Evolutionary conservation across 2,888 invertebrate genomes (phyloP).

Genomic region (Arge pagana): DNA sequence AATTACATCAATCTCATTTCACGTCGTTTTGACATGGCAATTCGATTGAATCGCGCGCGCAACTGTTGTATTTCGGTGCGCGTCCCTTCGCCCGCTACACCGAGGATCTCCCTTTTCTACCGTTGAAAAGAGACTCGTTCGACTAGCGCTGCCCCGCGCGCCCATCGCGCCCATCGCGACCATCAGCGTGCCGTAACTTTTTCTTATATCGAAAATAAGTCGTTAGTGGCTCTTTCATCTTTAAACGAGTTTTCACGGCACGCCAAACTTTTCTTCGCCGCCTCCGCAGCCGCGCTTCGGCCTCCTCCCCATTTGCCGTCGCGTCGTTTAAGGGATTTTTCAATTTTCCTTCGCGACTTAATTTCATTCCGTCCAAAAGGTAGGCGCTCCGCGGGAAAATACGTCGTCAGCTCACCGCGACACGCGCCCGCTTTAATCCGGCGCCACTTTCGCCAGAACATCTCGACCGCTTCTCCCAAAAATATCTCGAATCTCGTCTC

Average conservation of each 20-base stretch:
- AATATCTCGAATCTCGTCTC: too few relatives aligned
- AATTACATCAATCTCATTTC: conserved; percentile 59
- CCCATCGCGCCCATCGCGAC: conserved; percentile 24
- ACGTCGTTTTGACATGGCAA: conserved; percentile 57
- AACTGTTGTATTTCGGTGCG: conserved; percentile 51
- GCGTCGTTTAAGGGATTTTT: conserved; percentile 54
- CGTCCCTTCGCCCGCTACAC: conserved; percentile 10
- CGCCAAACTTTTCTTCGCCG: conserved; percentile 43
- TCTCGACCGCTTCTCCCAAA: too few relatives aligned
- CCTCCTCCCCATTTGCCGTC: conserved; percentile 13
- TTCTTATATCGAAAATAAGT: conserved; percentile 58
- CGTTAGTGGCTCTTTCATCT: conserved; percentile 58
- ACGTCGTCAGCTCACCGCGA: too few relatives aligned
- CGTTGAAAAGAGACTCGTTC: conserved; percentile 10
- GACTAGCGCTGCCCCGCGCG: conserved; percentile 22
- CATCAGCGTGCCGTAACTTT: conserved; percentile 54
- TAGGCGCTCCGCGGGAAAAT: too few relatives aligned
- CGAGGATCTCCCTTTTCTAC: conserved; percentile 12
- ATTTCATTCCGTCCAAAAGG: conserved; percentile 51
- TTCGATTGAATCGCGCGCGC: conserved; percentile 51
- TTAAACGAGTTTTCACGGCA: conserved; percentile 58
- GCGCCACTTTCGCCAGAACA: too few relatives aligned
- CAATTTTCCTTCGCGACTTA: conserved; percentile 51
- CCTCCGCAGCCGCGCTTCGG: conserved; percentile 22
- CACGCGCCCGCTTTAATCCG: too few relatives aligned